Base-by-base conservation (phyloP, 2,113 vertebrate species). In the Lepus americanus region DNA sequence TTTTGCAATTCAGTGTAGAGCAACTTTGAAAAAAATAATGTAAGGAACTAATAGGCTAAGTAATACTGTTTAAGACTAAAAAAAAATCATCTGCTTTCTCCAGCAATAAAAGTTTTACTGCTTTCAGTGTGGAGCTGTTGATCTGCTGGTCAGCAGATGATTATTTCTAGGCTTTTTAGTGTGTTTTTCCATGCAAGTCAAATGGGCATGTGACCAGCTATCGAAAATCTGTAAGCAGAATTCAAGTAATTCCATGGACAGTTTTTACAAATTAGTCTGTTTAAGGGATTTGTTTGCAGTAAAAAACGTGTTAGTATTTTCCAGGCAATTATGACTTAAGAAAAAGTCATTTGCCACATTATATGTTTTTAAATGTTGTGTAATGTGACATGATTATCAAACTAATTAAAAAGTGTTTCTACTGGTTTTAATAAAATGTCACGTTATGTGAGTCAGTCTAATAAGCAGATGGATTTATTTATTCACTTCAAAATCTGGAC, bases 161-260 rank as follows among this genome's bases (percentile, higher is more conserved):
- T 33, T n/a, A 87, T 80, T 92, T 33, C 95, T 55, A 44, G 72
- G 84, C 14, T 23, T 70, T 69, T 95, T 0, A 22, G 66, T 66
- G 0, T 92, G 73, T 49, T 78, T 83, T 95, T 96, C 72, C 39
- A 95, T 98, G 64, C 76, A 31, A 87, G 51, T 94, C 64, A 89
- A 89, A 51, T 0, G 63, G 69, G 19, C 55, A n/a, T 87, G 76
- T 91, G 76, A 84, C 39, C 93, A 80, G 70, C 12, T 87, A 72
- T 19, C 95, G 66, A 97, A 95, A 96, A 96, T 64, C 90, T 80
- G 97, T 90, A 97, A 97, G 12, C 0, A 96, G 39, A 97, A 97
- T 96, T 93, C 81, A 93, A 96, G 92, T 90, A 95, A 91, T 96
- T 97, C 87, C 92, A 87, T 92, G 85, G 92, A 44, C 94, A 29